phyloP scores from a whole-genome alignment of 2,888 invertebrate genomes.

The Pseudoips prasinana region DNA sequence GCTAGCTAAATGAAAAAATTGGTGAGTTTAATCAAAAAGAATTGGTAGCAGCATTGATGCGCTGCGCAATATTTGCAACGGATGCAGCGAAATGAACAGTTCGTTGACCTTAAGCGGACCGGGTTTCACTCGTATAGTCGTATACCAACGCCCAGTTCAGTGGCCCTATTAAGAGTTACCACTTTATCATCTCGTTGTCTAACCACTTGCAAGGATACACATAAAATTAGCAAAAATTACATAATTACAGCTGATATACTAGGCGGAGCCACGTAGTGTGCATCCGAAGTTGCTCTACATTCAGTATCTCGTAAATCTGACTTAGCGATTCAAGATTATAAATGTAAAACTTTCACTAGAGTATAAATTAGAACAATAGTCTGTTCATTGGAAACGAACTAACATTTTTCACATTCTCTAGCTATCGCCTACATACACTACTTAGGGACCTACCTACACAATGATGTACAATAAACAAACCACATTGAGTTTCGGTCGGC shows the following conservation, averaged over 20 bases:
- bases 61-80: conserved; percentile 78
- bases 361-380: too few relatives aligned
- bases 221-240: too few relatives aligned
- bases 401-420: conserved; percentile 5
- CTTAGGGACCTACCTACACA: conserved; percentile 3
- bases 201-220: conserved; percentile 24
- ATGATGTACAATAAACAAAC: conserved; percentile 23
- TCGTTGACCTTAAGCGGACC: conserved; percentile 73
- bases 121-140: conserved; percentile 74
- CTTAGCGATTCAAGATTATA: too few relatives aligned
- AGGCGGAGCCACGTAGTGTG: too few relatives aligned
- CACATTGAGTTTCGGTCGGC: conserved; percentile 15
- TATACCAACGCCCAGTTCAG: conserved; percentile 60
- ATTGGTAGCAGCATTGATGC: conserved; percentile 72
- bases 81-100: conserved; percentile 81
- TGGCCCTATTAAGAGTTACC: conserved; percentile 68
- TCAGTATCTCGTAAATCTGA: too few relatives aligned
- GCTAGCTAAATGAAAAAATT: conserved; percentile 57
- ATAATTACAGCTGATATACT: too few relatives aligned
- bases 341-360: conserved; percentile 22
- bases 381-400: conserved; percentile 1
- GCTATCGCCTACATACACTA: conserved; percentile 1
- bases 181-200: conserved; percentile 43
- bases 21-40: conserved; percentile 63
- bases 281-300: too few relatives aligned